These are phyloP conservation scores for Trichomycterus rosablanca DNA, from an alignment of 2,113 vertebrate genomes.

Conservation along the genomic window DNA sequence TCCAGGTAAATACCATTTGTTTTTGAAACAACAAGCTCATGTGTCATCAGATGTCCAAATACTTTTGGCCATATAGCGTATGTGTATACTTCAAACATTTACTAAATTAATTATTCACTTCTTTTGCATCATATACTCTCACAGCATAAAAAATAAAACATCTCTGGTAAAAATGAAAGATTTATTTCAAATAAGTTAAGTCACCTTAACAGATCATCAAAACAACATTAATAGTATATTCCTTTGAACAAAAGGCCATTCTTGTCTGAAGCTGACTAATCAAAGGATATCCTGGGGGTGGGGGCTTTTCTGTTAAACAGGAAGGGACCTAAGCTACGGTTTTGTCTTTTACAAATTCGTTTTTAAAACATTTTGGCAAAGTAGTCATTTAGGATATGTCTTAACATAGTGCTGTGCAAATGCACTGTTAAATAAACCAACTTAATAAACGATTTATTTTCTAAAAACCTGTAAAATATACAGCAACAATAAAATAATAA, in stretches of 20 bases:
- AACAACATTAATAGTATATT: slow-evolving; percentile 62
- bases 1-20: no score
- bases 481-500: not conserved
- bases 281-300: slow-evolving; percentile 51
- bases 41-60: no score
- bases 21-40: no score
- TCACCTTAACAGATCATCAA: slow-evolving; percentile 66
- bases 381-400: slow-evolving; percentile 20
- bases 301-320: slow-evolving; percentile 45
- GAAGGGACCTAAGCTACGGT: slow-evolving; percentile 41
- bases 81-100: no score
- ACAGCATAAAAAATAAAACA: slow-evolving; percentile 60
- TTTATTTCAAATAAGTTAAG: slow-evolving; percentile 77
- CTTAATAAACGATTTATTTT: no score
- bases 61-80: no score
- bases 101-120: no score
- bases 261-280: slow-evolving; percentile 44
- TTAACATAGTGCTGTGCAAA: no score
- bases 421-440: slow-evolving; percentile 8
- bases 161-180: slow-evolving; percentile 71
- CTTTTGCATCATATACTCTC: no score
- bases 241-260: slow-evolving; percentile 55
- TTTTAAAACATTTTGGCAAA: slow-evolving; percentile 42
- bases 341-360: slow-evolving; percentile 25
- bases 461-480: slow-evolving; percentile 18